Base-by-base conservation (phyloP, 2,113 vertebrate species). In the Camelus dromedarius region DNA sequence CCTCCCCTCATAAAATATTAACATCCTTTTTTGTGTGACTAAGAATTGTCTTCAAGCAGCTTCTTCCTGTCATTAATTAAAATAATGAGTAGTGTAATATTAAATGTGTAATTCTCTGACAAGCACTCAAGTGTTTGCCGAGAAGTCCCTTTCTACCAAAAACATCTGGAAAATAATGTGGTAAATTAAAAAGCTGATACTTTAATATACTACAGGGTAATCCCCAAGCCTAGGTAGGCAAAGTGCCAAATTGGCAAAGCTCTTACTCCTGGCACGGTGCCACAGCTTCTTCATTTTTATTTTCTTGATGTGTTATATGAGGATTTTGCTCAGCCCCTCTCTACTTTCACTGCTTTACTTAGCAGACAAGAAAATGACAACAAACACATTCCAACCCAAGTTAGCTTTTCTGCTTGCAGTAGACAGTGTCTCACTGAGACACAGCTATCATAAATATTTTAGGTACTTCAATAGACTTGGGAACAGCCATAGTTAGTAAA, bases 1-100 rank as follows among this genome's bases (percentile, higher is more conserved):
- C 98, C 98, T 98, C 95, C 86, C 96, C 97, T 98, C 97, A 98
- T 98, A 98, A 98, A 98, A 98, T 98, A 98, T 98, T 98, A 98
- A 98, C 10, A 56, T 97, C 97, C 97, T 52, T 98, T 98, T 98
- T 96, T 96, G 98, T 98, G 97, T 97, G 96, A 98, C 98, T 98
- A 98, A 98, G 98, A 98, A 98, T 97, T 96, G 98, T 98, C 98
- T 98, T 97, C 72, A 42, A 97, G 98, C 97, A 98, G 98, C 97
- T 98, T 98, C 97, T 98, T 90, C 42, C 97, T 97, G 96, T 89
- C 97, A 98, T 98, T 98, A 98, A 99, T 98, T 98, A 98, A 98
- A 98, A 98, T 98, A 98, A 98, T 97, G 98, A 98, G 97, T 93
- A 94, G 89, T 97, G 98, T 98, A 98, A 98, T 98, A 98, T 97